Evolutionary conservation across 37 sponge, comb jelly and placozoan genomes (phyloP).

Genomic region (Cladorhizidae sp.): DNA sequence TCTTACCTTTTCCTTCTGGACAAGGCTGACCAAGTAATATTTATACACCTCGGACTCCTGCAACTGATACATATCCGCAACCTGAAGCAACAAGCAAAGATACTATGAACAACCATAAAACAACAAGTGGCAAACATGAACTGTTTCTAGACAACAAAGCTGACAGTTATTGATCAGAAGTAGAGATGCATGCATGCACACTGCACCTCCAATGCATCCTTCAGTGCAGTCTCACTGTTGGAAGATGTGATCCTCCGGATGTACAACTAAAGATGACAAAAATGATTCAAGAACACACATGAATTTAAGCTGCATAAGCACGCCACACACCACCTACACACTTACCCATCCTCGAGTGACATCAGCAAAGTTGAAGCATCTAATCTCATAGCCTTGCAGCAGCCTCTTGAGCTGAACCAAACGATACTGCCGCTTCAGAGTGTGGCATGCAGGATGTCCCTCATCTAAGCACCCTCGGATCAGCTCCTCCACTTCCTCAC

Average conservation of each 20-base stretch:
- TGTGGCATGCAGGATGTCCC: conserved; percentile 27
- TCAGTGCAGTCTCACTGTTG: neutral
- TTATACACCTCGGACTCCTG: conserved; percentile 27
- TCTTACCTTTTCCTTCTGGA: conserved; percentile 14
- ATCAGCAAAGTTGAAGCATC: conserved; percentile 54
- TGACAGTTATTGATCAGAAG: no score
- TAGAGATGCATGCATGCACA: neutral
- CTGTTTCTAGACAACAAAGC: no score
- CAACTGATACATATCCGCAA: conserved; percentile 47
- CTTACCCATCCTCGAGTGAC: conserved; percentile 29
- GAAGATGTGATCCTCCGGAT: conserved; percentile 20
- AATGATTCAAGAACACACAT: neutral
- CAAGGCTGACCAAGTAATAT: conserved; percentile 18
- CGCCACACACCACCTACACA: conserved; percentile 18
- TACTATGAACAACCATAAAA: neutral
- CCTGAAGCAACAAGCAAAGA: conserved; percentile 5
- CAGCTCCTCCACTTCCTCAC: conserved; percentile 51
- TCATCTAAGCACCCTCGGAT: conserved; percentile 39
- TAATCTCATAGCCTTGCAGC: conserved; percentile 57
- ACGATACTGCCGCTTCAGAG: conserved; percentile 49
- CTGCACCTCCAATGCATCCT: conserved; percentile 46
- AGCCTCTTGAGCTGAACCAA: conserved; percentile 56
- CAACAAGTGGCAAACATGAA: neutral
- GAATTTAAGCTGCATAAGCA: neutral
- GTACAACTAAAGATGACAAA: conserved; percentile 24